Base-by-base conservation (phyloP, 2,797 vertebrate species). In the Podargus strigoides region DNA sequence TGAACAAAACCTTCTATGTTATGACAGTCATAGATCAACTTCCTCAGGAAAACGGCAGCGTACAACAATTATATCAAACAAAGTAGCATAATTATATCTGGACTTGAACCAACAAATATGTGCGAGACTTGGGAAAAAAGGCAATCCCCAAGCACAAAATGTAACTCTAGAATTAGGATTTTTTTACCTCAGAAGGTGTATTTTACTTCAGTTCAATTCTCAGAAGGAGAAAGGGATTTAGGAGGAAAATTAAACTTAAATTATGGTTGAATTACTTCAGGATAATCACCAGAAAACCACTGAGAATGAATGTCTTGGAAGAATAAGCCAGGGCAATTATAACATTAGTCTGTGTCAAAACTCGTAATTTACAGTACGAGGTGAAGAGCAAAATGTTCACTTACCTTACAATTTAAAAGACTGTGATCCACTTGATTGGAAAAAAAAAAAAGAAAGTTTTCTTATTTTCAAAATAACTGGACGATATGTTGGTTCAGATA, bases 401-500 rank as follows among this genome's bases (percentile, higher is more conserved):
- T 63, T 56, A 14, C 11, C 4, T 84, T 27, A 20, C 5, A 36
- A 12, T 20, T 26, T 70, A 30, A 52, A 63, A 69, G 17, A 27
- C 18, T 69, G 42, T 52, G 5, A 47, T 9, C 1, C 4, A 28
- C 5, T 1, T 50, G 10, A 55, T 9, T n/a, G n/a, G n/a, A n/a
- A n/a, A 1, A 15, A 46, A 59, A 7, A 5, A 17, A 37, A 19
- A 13, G 14, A 16, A 6, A 28, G 1, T 1, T 60, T 67, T 22
- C 11, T 60, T 19, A 20, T 60, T 72, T 69, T n/a, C 2, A 47
- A 64, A 47, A 58, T 26, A 68, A 21, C 10, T 55, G 13, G 14
- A 20, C 39, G 6, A 3, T 42, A 10, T 28, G 82, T 66, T 49
- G 18, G 4, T 36, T 75, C 11, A 39, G 22, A 7, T 6, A 66